Evolutionary conservation across 2,888 invertebrate species (phyloP), one percentile per base, ranked within the genome.

Genomic region (Erpobdella octoculata): DNA sequence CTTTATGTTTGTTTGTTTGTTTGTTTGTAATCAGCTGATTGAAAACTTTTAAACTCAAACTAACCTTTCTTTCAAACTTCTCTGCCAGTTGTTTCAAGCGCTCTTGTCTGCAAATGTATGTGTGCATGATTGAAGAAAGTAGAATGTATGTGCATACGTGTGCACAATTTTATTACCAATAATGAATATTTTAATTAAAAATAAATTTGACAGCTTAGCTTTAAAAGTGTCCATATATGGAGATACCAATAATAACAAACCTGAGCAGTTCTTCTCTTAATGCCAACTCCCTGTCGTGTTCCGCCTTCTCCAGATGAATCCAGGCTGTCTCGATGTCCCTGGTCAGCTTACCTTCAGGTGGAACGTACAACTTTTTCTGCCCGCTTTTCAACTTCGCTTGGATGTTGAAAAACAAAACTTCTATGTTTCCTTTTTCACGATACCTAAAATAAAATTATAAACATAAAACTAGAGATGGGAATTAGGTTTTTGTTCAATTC

Each of bases 311-410:
- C 70, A 98, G 85, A 72, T 88, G 86, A 79, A 91, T 90, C 98
- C 98, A 98, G 37, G 92, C 91, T 72, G 91, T 87, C 85, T 98
- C 95, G 78, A 98, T 89, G 84, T 97, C 96, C 79, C 95, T 92
- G 0, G 97, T 90, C 79, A 92, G 86, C 82, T 92, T 90, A 0
- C 96, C 94, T 79, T 94, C 85, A 1, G 80, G 79, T 21, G 82
- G 82, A 0, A 72, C 72, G 73, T 81, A 82, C 65, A 74, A 73
- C 59, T 79, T 78, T 74, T 82, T 82, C 28, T 92, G 90, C 76
- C 96, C 85, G n/a, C 94, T 92, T 84, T 95, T 96, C 77, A 95
- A 87, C 83, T 92, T 89, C 0, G 95, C 94, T 84, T 97, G 97
- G 78, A 98, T 94, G 81, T 93, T 90, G 84, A 97, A 98, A 82